These are phyloP conservation scores for Lymantria monacha DNA, from an alignment of 2,888 invertebrate species.

Conservation along the genomic window DNA sequence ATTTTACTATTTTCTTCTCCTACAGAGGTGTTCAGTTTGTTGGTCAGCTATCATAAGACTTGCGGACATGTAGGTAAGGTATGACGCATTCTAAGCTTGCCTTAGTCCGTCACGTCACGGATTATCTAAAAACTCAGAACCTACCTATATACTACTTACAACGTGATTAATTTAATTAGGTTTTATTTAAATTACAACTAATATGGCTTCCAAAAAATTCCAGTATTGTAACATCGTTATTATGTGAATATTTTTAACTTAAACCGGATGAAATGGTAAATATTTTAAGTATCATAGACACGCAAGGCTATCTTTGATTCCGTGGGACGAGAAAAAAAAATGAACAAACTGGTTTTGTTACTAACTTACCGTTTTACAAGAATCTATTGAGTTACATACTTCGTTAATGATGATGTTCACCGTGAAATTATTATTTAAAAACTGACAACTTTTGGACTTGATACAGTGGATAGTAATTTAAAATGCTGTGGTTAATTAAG, in stretches of 20 bases:
- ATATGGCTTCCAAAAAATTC: constrained; percentile 11
- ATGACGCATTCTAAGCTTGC: too few species aligned
- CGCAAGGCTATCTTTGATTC: constrained; percentile 30
- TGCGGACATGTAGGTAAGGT: too few species aligned
- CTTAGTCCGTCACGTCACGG: too few species aligned
- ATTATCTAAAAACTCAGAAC: too few species aligned
- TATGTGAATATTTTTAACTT: constrained; percentile 15
- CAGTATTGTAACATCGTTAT: constrained; percentile 6
- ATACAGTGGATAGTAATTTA: too few species aligned
- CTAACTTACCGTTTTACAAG: background rate
- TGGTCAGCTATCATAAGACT: too few species aligned
- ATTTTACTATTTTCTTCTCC: too few species aligned
- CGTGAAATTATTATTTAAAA: too few species aligned
- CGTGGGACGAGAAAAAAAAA: constrained; percentile 40
- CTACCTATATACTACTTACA: background rate
- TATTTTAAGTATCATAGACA: constrained; percentile 10
- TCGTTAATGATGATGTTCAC: too few species aligned
- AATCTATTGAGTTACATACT: background rate
- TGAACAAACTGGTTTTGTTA: constrained; percentile 47
- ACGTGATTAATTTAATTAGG: constrained; percentile 3
- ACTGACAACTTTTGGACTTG: too few species aligned
- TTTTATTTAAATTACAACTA: background rate
- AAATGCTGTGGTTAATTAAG: too few species aligned
- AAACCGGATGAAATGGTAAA: constrained; percentile 20
- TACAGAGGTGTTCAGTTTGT: too few species aligned